Base-by-base conservation (phyloP, 2,888 invertebrate species). In the Isotomurus palustris region DNA sequence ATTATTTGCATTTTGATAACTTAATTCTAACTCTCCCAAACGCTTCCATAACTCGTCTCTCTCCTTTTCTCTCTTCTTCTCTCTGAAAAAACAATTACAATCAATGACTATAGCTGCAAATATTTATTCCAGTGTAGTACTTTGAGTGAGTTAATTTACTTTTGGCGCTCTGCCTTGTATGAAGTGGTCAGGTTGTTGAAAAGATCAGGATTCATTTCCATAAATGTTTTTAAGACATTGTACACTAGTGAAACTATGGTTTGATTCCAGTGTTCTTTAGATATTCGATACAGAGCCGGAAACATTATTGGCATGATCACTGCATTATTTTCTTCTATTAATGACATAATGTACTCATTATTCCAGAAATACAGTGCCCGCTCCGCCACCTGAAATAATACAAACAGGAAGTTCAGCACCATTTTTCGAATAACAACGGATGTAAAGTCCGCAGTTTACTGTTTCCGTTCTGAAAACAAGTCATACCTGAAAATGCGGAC, bases 191-290 rank as follows among this genome's bases (percentile, higher is more conserved):
- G 84, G 81, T 99, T 97, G 78, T 99, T 99, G 76, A 99, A 99
- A 71, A 99, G 83, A 79, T 95, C 96, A 75, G 95, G 95, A 82
- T 99, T 99, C 97, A 99, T 99, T 80, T 99, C 99, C 99, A 99
- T 99, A 80, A 99, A 99, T 57, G 97, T 88, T 81, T 99, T 99
- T 74, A 99, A 87, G 75, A 99, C 99, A 79, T 99, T 99, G 82
- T 99, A 99, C 73, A 99, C 96, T 73, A 99, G 86, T 62, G 96
- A 96, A 72, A 99, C 92, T 74, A 99, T 99, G 69, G 97, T 99
- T 80, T 96, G 97, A 81, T 99, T 99, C 99, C 99, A 99, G 80
- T 99, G 99, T 78, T 97, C 95, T 83, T 97, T 97, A 77, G 93
- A 94, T 79, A 95, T 95, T 76, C 93, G 91, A 81, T 99, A 99